Percentiles rank a stretch among this genome's conserved stretches.
phyloP scores from a whole-genome alignment of 2,797 vertebrate species.

The Distichodus sexfasciatus region DNA sequence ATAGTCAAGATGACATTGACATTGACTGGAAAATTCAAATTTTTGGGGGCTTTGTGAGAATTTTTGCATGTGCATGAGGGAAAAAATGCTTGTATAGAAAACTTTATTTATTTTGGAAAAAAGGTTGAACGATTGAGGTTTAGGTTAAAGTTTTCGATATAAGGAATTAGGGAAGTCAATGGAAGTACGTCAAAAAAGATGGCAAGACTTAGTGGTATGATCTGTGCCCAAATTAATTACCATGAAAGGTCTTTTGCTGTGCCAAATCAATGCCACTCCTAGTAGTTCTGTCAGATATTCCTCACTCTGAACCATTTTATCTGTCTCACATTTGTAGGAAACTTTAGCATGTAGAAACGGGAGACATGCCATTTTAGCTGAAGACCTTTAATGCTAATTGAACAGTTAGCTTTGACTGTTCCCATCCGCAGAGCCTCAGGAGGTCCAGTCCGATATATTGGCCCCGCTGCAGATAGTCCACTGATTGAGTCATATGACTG shows the following conservation, averaged over 20 bases:
- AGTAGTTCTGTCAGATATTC: constrained; percentile 12
- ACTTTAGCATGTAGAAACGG: not conserved
- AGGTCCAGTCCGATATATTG: not conserved
- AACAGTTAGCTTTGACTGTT: not conserved
- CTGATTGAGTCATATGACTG: not conserved
- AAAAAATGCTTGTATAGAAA: too few species aligned
- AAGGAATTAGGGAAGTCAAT: too few species aligned
- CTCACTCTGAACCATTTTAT: constrained; percentile 5
- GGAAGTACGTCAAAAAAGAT: too few species aligned
- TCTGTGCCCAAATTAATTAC: constrained; percentile 58
- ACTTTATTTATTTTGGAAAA: too few species aligned
- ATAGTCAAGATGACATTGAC: too few species aligned
- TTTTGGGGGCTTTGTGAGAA: too few species aligned
- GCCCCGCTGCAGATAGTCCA: not conserved
- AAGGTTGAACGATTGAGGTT: too few species aligned
- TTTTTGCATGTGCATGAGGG: too few species aligned
- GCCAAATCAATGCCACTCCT: constrained; percentile 18
- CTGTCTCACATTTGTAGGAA: not conserved
- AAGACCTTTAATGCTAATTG: not conserved
- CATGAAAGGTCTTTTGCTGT: constrained; percentile 50
- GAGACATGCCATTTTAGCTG: not conserved
- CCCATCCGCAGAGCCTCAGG: not conserved
- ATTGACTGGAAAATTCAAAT: too few species aligned
- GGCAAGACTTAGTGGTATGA: constrained; percentile 25
- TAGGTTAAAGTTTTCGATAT: too few species aligned